These are phyloP conservation scores for Andricus curvator DNA, from an alignment of 2,888 invertebrate species.

Conservation along the genomic window DNA sequence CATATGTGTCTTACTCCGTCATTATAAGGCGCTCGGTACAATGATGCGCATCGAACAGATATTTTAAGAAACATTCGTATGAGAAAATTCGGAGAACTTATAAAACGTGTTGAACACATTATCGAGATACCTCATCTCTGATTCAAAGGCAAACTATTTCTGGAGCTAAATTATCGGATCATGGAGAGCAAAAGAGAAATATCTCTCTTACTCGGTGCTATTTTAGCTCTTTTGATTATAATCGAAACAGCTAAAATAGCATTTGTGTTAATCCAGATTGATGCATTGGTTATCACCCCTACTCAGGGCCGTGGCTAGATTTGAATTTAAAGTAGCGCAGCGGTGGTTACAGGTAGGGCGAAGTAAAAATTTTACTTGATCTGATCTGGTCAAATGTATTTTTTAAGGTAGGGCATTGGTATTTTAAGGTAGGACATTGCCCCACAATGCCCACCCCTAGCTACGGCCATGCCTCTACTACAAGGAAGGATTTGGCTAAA, in stretches of 20 bases:
- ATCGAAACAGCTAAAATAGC: neutral
- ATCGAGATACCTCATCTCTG: neutral
- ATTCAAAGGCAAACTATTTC: neutral
- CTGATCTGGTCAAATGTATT: too few relatives aligned
- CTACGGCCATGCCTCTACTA: too few relatives aligned
- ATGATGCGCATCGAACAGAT: neutral
- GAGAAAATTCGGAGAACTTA: neutral
- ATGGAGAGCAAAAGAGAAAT: neutral
- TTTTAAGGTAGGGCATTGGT: too few relatives aligned
- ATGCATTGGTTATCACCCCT: neutral
- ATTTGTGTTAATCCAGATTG: neutral
- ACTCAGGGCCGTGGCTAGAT: too few relatives aligned
- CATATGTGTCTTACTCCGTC: neutral
- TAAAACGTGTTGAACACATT: constrained; percentile 2
- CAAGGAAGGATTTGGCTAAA: neutral
- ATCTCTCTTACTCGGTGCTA: neutral
- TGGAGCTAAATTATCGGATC: neutral
- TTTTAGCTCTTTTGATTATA: too few relatives aligned
- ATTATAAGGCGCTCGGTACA: neutral
- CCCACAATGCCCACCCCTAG: too few relatives aligned
- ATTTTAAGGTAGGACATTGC: too few relatives aligned
- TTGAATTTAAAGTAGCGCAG: too few relatives aligned
- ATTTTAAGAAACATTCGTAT: neutral
- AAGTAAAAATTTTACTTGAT: too few relatives aligned
- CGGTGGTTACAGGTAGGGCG: too few relatives aligned